Evolutionary conservation across 2,113 vertebrate species (phyloP), one percentile per base, ranked within the genome.

Genomic region (Corvus moneduloides): DNA sequence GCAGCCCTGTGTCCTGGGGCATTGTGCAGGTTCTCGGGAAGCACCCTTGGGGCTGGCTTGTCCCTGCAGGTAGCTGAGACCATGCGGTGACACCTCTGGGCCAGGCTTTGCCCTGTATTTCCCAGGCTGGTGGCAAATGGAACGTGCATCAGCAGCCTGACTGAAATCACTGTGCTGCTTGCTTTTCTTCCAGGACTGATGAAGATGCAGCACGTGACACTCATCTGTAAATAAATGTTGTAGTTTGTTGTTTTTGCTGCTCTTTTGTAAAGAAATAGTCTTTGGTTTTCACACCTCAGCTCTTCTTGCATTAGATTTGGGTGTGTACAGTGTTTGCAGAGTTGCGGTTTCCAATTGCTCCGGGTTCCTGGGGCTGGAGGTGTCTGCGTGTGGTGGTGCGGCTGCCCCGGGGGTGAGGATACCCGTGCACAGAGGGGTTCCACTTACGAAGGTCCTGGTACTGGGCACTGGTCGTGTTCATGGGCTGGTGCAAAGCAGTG

Each of bases 391-490:
- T 51, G 68, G 28, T 59, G 33, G 51, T 13, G 19, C 2, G 0
- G 44, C 22, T 28, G 27, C 6, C 77, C 16, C 0, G 0, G 23
- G 54, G 32, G 3, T 52, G 33, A 27, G 37, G 52, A 44, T 23
- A 11, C 33, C 59, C 2, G 9, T 59, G 67, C 27, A 51, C 44
- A 64, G 51, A 49, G 26, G 12, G 32, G 76, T 32, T 10, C 32
- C 43, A 28, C 41, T 49, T 32, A 18, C 8, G 7, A 21, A 54
- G 24, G 35, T 56, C 20, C 66, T 63, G 16, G 28, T 32, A 15
- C 32, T 43, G 39, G 18, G 39, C 61, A 30, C 39, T 11, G 7
- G 14, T 22, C 2, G 3, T 46, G 39, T 28, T 46, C n/a, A 8
- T 54, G 55, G 18, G 33, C 48, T 78, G 39, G 12, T 46, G 64